Evolutionary conservation across 2,113 vertebrate genomes (phyloP), one percentile per base, ranked within the genome.

Genomic region (Psammodynastes pulverulentus): DNA sequence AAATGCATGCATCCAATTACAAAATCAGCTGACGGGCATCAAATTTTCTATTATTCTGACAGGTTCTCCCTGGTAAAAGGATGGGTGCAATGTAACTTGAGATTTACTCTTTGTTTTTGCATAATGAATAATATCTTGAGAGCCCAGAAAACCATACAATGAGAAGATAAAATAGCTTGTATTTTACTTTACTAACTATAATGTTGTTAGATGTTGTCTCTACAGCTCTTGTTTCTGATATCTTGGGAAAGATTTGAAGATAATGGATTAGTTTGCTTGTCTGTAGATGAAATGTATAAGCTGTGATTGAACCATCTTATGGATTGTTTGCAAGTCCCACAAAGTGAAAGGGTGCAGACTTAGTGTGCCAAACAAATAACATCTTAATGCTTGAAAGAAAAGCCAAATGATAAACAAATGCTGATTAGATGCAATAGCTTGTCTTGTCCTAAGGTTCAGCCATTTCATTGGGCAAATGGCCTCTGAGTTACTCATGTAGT

Each of bases 341-440:
- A 49, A 85, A 17, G 72, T 39, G 87, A 85, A 34, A 46, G 52
- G 52, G 8, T 48, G 52, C 15, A 48, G 62, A 24, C 51, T 45
- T 7, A 58, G 87, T 79, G 34, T 54, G 48, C 12, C 72, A 58
- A 85, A 89, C 72, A 49, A 85, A 48, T 85, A 45, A 23, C 29
- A 92, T 29, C 67, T 88, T 92, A 89, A 92, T 89, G 52, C 87
- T 85, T 86, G 90, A 91, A 86, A 84, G 72, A 49, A 89, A 92
- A 67, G 39, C 23, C 56, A 51, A 84, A 43, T 89, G 84, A 84
- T 88, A 52, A 72, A 72, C 87, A 51, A 62, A 85, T 49, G 67
- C 67, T 92, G 86, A 84, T 89, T 89, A 92, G 52, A 58, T 39
- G 72, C 29, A 34, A 21, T 17, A 5, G 34, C 51, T 49, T 46